Conservation (phyloP, 2,113 vertebrate genomes). For the Aepyceros melampus region DNA sequence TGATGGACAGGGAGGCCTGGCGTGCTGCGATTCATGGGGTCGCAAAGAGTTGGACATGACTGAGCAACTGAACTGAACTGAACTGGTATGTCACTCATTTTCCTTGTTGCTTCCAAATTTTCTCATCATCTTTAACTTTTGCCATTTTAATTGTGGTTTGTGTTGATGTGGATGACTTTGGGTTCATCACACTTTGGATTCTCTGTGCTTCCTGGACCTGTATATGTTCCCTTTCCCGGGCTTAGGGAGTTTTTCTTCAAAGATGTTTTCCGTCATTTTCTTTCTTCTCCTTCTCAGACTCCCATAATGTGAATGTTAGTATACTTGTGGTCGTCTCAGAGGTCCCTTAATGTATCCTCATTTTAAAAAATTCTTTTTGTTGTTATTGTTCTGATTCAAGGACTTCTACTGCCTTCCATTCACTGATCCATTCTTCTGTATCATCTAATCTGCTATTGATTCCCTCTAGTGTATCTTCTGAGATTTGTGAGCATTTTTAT, state of each 20-base stretch:
- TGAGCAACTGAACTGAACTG: too few species aligned
- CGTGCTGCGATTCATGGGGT: too few species aligned
- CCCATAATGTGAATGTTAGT: neutral
- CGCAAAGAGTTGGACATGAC: accelerated
- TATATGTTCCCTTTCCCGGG: accelerated
- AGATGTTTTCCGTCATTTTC: neutral
- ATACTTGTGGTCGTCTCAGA: neutral
- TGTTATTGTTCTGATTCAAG: neutral
- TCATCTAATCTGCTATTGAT: neutral
- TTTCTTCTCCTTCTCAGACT: neutral
- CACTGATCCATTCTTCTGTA: neutral
- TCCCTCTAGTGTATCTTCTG: neutral
- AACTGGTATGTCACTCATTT: neutral
- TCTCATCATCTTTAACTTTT: neutral
- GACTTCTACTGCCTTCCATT: neutral
- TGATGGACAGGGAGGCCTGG: too few species aligned
- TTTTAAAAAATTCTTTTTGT: neutral
- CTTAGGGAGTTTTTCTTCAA: neutral
- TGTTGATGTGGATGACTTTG: neutral
- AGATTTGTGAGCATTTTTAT: neutral
- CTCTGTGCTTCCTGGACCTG: neutral
- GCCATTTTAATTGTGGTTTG: neutral
- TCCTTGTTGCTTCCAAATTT: neutral
- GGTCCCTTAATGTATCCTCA: neutral
- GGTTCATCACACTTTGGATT: neutral